Evolutionary conservation across 2,888 invertebrate species (phyloP), one percentile per base, ranked within the genome.

Genomic region (Eupithecia inturbata): DNA sequence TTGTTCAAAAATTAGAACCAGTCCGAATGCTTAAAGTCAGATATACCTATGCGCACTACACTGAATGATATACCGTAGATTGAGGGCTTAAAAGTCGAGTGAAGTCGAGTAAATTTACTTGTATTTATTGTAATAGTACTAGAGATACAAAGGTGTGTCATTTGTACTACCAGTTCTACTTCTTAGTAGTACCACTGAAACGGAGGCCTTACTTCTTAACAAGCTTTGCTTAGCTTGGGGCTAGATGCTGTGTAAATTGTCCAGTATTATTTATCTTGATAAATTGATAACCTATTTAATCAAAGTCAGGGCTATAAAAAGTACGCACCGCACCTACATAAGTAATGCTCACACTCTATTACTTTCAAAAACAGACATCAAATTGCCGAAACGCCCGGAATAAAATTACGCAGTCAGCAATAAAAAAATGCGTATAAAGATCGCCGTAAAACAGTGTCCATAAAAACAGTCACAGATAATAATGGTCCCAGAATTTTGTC

Each of bases 401-500:
- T 68, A 72, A 73, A 73, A 71, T 70, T 72, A 69, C 62, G 41
- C 57, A 69, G 67, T 60, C 72, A 9, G 62, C 39, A 66, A 71
- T 76, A 76, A 76, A 73, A 75, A 36, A 64, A 68, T 74, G 71
- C 60, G 66, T 71, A 68, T 68, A 71, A 62, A 74, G 68, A 69
- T 68, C 10, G 57, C 62, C 28, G 19, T 74, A 69, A 74, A 66
- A 39, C 39, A 14, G n/a, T 36, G 28, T 19, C n/a, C 22, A 64
- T 64, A 64, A 64, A 63, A 64, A 64, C 10, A 9, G 19, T 63
- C 22, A 22, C 10, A 22, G n/a, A 57, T 57, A 14, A 57, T 53
- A 14, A 57, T 19, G 9, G 7, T 3, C 31, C 3, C 19, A 31
- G 62, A 19, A 16, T 62, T 28, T 19, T 28, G 1, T 62, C 9